phyloP scores from a whole-genome alignment of 2,113 vertebrate species.

The Tragelaphus scriptus region DNA sequence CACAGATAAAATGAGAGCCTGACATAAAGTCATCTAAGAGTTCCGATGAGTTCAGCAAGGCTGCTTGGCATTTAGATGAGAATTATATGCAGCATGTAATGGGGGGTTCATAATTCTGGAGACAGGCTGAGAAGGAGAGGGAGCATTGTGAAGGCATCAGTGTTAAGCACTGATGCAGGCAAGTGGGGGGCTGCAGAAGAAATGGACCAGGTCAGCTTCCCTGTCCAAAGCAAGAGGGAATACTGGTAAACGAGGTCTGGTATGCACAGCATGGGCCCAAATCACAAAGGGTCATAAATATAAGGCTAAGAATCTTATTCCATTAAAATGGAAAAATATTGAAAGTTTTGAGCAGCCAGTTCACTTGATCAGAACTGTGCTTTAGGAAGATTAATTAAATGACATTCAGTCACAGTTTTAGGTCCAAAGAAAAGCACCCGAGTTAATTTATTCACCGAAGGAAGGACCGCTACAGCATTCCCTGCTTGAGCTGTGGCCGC shows the following conservation, averaged over 20 bases:
- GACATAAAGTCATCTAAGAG: background rate
- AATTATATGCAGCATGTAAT: background rate
- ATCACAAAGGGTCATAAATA: background rate
- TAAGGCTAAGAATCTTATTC: background rate
- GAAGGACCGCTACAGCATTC: background rate
- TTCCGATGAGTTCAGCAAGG: background rate
- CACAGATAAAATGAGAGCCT: background rate
- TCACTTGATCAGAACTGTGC: background rate
- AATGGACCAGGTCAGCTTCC: background rate
- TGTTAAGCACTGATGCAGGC: background rate
- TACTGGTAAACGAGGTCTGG: background rate
- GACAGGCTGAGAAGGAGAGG: background rate
- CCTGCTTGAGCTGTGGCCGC: background rate
- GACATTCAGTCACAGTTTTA: background rate
- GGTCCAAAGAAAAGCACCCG: background rate
- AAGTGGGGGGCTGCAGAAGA: background rate
- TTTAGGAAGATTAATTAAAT: background rate
- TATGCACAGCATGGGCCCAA: accelerated
- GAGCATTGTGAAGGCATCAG: background rate
- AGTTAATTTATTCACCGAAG: background rate
- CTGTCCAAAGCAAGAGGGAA: background rate
- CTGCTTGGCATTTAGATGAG: background rate
- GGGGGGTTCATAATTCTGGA: background rate
- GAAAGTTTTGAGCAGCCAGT: background rate
- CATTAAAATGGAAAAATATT: background rate